Percentiles rank a stretch among this genome's conserved stretches.
These are phyloP conservation scores for Brachypalpus laphriformis DNA, from an alignment of 2,888 invertebrate genomes.

Conservation along the genomic window DNA sequence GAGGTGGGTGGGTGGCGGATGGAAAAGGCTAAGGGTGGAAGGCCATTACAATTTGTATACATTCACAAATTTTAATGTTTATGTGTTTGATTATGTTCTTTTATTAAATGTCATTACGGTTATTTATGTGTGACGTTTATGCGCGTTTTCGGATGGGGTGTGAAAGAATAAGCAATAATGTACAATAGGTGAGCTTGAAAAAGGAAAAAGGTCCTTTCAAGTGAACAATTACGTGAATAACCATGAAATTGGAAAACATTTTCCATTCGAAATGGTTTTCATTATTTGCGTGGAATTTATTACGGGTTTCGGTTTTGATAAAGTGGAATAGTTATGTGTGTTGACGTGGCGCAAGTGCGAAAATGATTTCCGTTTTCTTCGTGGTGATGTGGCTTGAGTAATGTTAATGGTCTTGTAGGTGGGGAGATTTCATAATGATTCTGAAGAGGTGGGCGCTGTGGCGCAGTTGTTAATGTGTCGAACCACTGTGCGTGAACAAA, in stretches of 20 bases:
- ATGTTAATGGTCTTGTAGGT: neutral
- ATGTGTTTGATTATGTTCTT: conserved; percentile 67
- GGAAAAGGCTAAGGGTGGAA: conserved; percentile 11
- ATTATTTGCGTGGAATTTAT: conserved; percentile 41
- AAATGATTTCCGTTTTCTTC: neutral
- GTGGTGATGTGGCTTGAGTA: neutral
- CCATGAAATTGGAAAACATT: conserved; percentile 57
- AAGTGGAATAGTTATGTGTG: neutral
- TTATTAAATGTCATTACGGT: conserved; percentile 70
- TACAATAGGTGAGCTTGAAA: neutral
- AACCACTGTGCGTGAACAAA: no score
- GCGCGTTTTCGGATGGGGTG: neutral
- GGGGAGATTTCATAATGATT: no score
- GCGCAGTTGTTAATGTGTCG: no score
- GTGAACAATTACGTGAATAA: conserved; percentile 57
- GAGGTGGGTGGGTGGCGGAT: no score
- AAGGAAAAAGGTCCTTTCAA: conserved; percentile 39
- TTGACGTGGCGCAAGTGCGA: conserved; percentile 9
- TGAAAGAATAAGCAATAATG: neutral
- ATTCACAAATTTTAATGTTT: conserved; percentile 66
- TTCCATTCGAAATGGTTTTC: conserved; percentile 6
- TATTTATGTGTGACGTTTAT: conserved; percentile 58
- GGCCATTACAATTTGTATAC: conserved; percentile 66
- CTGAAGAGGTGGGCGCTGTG: no score
- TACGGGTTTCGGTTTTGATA: conserved; percentile 8